phyloP scores from a whole-genome alignment of 2,113 vertebrate species.

The Morone saxatilis region DNA sequence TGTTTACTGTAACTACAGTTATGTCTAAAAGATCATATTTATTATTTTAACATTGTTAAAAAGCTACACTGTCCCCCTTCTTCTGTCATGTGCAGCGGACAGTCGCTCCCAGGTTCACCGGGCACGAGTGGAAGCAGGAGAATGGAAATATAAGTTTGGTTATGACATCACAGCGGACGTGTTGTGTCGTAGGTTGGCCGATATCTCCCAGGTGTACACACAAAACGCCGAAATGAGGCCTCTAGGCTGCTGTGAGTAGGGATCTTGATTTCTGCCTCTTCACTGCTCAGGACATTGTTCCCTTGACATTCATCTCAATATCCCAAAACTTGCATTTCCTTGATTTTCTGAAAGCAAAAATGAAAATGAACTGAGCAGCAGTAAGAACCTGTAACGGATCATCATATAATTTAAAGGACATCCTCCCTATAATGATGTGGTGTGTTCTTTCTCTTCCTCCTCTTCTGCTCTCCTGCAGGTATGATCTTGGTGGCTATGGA shows the following conservation, averaged over 20 bases:
- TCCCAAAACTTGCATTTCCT: background rate
- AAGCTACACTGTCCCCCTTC: background rate
- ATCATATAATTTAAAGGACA: background rate
- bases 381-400: no score
- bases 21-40: background rate
- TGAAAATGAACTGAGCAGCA: no score
- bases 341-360: no score
- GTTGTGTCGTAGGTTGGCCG: slow-evolving; percentile 84
- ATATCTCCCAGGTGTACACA: slow-evolving; percentile 88
- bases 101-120: slow-evolving; percentile 87
- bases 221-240: slow-evolving; percentile 89
- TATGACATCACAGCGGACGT: slow-evolving; percentile 85
- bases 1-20: background rate
- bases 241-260: slow-evolving; percentile 87
- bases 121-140: slow-evolving; percentile 83
- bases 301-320: background rate
- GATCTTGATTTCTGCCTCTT: background rate
- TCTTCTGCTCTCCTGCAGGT: slow-evolving; percentile 61
- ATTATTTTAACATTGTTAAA: background rate
- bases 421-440: background rate
- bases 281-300: background rate
- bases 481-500: slow-evolving; percentile 85
- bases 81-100: slow-evolving; percentile 77
- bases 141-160: slow-evolving; percentile 88
- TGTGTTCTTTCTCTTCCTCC: background rate